phyloP scores from a whole-genome alignment of 2,797 vertebrate genomes.

The Hozukius guyotensis region DNA sequence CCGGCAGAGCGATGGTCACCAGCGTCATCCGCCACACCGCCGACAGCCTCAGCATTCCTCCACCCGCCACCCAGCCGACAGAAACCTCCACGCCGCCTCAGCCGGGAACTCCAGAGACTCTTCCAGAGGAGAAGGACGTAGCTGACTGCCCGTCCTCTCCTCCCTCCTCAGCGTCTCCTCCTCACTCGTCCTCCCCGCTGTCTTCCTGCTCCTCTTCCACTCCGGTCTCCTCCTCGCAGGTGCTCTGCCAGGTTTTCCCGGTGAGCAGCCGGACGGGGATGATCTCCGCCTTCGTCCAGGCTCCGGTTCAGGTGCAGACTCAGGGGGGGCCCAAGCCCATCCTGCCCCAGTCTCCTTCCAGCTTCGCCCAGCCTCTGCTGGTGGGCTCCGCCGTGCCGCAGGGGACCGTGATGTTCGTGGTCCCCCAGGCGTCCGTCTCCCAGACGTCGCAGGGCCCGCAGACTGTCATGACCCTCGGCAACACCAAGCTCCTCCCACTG shows the following conservation, averaged over 20 bases:
- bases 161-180: constrained; percentile 31
- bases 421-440: constrained; percentile 86
- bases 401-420: constrained; percentile 94
- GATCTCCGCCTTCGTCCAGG: constrained; percentile 89
- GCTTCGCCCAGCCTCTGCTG: constrained; percentile 84
- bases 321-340: constrained; percentile 80
- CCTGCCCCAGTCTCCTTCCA: constrained; percentile 81
- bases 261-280: constrained; percentile 83
- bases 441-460: constrained; percentile 73
- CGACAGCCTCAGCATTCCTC: constrained; percentile 68
- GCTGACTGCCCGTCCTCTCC: constrained; percentile 31
- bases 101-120: background rate
- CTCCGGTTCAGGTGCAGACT: constrained; percentile 80
- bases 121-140: constrained; percentile 46
- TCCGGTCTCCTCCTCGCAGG: constrained; percentile 77
- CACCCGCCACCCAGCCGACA: constrained; percentile 45
- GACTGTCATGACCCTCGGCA: constrained; percentile 87
- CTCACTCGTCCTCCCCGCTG: constrained; percentile 32
- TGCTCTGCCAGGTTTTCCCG: constrained; percentile 94
- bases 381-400: constrained; percentile 87
- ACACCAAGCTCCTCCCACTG: constrained; percentile 91
- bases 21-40: constrained; percentile 92
- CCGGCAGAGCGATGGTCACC: constrained; percentile 86
- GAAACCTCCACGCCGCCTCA: constrained; percentile 1
- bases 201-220: constrained; percentile 46